Percentiles rank a stretch among this genome's conserved stretches.
Conservation (phyloP, 2,797 vertebrate genomes). For the Cyprinella venusta region DNA sequence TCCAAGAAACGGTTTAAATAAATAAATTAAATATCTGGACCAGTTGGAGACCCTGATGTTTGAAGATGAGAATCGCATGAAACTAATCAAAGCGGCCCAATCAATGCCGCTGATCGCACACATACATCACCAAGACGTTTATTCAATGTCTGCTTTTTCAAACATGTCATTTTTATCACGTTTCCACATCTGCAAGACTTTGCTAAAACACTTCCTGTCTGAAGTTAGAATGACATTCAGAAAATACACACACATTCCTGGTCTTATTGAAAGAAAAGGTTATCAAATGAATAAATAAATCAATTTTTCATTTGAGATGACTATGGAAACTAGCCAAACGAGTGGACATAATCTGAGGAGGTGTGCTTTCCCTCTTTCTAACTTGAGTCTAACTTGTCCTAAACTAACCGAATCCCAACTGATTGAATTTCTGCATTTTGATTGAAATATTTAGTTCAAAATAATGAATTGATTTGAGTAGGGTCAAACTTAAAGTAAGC, state of each 20-base stretch:
- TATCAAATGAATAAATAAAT: no score
- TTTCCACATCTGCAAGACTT: background rate
- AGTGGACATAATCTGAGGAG: no score
- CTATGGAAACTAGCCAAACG: no score
- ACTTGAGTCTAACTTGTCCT: no score
- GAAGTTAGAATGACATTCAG: background rate
- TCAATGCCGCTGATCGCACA: conserved; percentile 11
- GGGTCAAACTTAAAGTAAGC: no score
- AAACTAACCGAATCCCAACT: no score
- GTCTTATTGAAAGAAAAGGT: background rate
- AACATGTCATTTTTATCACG: conserved; percentile 11
- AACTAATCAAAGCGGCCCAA: conserved; percentile 16
- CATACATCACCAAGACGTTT: conserved; percentile 10
- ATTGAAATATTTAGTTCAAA: no score
- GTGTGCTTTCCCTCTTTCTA: no score
- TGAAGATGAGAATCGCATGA: conserved; percentile 7
- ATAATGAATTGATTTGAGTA: no score
- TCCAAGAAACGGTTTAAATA: conserved; percentile 2
- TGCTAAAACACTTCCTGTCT: background rate
- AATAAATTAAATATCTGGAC: conserved; percentile 12
- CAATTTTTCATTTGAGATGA: background rate
- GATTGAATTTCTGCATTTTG: no score
- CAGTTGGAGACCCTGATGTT: background rate
- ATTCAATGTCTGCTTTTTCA: conserved; percentile 14
- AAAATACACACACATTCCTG: background rate